Conservation (phyloP, 2,888 invertebrate species). For the Ametastegia equiseti region DNA sequence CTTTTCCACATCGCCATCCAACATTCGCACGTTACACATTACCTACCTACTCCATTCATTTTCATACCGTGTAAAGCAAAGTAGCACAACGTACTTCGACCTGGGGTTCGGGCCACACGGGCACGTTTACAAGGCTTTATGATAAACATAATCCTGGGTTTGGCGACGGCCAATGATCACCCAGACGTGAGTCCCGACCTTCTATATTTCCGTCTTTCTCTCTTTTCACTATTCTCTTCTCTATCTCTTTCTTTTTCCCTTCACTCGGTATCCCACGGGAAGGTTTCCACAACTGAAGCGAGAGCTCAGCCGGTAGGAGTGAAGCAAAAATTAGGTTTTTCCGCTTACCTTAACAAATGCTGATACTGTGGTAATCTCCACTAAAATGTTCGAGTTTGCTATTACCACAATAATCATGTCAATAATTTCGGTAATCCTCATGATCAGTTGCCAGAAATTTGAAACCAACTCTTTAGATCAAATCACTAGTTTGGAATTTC, state of each 20-base stretch:
- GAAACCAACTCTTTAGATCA: background rate
- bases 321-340: conserved; percentile 26
- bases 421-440: background rate
- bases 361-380: background rate
- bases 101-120: background rate
- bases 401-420: background rate
- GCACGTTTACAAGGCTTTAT: background rate
- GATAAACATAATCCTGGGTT: conserved; percentile 24
- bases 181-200: conserved; percentile 21
- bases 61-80: background rate
- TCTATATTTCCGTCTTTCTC: background rate
- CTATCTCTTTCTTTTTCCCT: background rate
- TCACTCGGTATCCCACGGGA: conserved; percentile 10
- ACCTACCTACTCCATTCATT: background rate
- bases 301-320: conserved; percentile 24
- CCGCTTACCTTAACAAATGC: conserved; percentile 4
- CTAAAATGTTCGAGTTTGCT: background rate
- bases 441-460: background rate
- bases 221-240: background rate
- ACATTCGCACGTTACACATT: too few relatives aligned
- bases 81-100: background rate
- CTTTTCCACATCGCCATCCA: too few relatives aligned
- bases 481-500: background rate
- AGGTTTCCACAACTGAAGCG: background rate
- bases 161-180: conserved; percentile 8